Percentiles rank a stretch among this genome's conserved stretches.
Conservation (phyloP, 2,888 invertebrate genomes). For the Biston betularia region DNA sequence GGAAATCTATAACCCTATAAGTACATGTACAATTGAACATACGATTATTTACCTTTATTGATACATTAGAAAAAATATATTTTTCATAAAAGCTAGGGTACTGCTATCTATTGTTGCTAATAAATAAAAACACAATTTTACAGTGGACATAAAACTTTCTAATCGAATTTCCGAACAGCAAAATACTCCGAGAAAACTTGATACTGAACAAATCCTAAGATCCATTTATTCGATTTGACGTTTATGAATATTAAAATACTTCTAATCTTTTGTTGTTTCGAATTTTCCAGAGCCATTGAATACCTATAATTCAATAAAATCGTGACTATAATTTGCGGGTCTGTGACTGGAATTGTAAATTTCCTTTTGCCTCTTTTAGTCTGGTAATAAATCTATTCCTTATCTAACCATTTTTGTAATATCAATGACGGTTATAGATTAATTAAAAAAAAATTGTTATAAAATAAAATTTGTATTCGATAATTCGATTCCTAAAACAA, state of each 20-base stretch:
- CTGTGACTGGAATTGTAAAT: slow-evolving; percentile 23
- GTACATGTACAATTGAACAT: too few species aligned
- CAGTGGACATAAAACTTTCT: slow-evolving; percentile 5
- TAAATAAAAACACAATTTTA: not conserved
- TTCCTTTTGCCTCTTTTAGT: slow-evolving; percentile 11
- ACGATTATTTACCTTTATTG: too few species aligned
- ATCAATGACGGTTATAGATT: slow-evolving; percentile 27
- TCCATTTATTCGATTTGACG: slow-evolving; percentile 59
- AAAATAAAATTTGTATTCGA: too few species aligned
- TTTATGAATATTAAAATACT: slow-evolving; percentile 61
- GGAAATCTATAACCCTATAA: too few species aligned
- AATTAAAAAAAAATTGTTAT: too few species aligned
- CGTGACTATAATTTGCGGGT: slow-evolving; percentile 16
- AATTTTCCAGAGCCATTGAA: slow-evolving; percentile 36
- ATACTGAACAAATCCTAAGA: slow-evolving; percentile 48
- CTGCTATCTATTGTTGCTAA: too few species aligned
- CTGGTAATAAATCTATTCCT: slow-evolving; percentile 16
- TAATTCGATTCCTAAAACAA: too few species aligned
- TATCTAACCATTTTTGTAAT: slow-evolving; percentile 30
- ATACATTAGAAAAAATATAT: too few species aligned
- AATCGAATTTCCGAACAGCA: slow-evolving; percentile 6
- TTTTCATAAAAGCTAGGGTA: too few species aligned
- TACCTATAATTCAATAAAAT: slow-evolving; percentile 41
- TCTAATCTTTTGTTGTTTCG: slow-evolving; percentile 48
- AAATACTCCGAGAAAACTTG: slow-evolving; percentile 11